A percentile compares a stretch with the other conserved stretches of the same genome.
These are phyloP conservation scores for Salvelinus namaycush DNA, from an alignment of 2,113 vertebrate species.

Conservation along the genomic window DNA sequence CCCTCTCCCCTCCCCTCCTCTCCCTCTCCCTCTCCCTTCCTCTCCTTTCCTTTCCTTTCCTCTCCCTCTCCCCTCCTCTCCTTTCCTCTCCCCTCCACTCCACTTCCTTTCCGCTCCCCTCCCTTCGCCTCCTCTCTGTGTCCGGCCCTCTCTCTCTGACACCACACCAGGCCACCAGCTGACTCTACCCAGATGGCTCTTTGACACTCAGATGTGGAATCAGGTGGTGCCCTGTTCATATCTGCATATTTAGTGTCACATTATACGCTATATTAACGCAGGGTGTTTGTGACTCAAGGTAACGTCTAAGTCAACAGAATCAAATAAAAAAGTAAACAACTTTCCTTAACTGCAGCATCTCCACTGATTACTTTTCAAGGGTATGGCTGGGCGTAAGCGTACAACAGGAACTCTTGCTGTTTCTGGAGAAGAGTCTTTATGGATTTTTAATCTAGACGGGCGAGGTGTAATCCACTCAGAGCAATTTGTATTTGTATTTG, in stretches of 20 bases:
- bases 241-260: constrained; percentile 78
- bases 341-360: constrained; percentile 59
- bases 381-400: constrained; percentile 41
- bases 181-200: constrained; percentile 72
- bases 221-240: constrained; percentile 69
- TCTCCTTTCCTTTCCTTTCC: not conserved
- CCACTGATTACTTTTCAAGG: constrained; percentile 64
- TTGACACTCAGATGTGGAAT: constrained; percentile 76
- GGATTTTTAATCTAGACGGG: constrained; percentile 55
- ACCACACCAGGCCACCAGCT: constrained; percentile 51
- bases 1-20: not conserved
- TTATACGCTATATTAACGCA: constrained; percentile 77
- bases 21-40: not conserved
- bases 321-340: constrained; percentile 45
- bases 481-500: constrained; percentile 45
- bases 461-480: constrained; percentile 46
- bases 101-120: not conserved
- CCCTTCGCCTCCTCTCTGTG: constrained; percentile 6
- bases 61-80: constrained; percentile 1
- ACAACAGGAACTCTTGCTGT: constrained; percentile 53
- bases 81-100: not conserved
- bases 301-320: constrained; percentile 68
- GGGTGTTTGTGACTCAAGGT: constrained; percentile 73
- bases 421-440: constrained; percentile 54
- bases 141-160: not conserved